Evolutionary conservation across 2,797 vertebrate species (phyloP).

Genomic region (Sarcophilus harrisii): DNA sequence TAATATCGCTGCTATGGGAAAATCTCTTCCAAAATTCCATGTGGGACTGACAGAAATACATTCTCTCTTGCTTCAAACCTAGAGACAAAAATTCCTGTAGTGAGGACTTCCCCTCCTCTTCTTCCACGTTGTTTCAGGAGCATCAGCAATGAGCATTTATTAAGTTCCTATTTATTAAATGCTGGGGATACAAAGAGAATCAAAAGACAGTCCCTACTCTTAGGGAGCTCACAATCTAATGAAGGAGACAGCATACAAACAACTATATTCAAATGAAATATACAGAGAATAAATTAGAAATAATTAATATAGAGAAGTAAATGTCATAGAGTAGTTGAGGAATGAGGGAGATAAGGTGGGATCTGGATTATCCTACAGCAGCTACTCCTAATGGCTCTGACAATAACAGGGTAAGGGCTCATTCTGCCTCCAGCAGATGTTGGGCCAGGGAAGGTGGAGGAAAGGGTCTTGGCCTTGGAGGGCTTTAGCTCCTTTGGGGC

Average conservation of each 20-base stretch:
- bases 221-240: not conserved
- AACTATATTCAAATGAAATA: not conserved
- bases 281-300: not conserved
- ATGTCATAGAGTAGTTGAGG: not conserved
- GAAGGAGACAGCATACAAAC: not conserved
- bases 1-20: not conserved
- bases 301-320: not conserved
- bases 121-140: not conserved
- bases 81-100: not conserved
- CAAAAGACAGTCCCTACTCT: not conserved
- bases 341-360: not conserved
- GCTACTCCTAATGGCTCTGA: not conserved
- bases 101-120: not conserved
- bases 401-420: not conserved
- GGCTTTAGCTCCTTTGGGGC: not conserved
- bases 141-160: not conserved
- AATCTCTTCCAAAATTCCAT: not conserved
- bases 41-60: not conserved
- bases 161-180: not conserved
- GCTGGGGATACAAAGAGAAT: not conserved
- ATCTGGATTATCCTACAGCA: not conserved
- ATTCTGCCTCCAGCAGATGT: not conserved
- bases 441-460: not conserved
- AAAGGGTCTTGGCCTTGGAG: not conserved
- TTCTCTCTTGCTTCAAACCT: not conserved